Percentiles rank a stretch among this genome's conserved stretches.
phyloP scores from a whole-genome alignment of 2,797 vertebrate genomes.

The Selene dorsalis region DNA sequence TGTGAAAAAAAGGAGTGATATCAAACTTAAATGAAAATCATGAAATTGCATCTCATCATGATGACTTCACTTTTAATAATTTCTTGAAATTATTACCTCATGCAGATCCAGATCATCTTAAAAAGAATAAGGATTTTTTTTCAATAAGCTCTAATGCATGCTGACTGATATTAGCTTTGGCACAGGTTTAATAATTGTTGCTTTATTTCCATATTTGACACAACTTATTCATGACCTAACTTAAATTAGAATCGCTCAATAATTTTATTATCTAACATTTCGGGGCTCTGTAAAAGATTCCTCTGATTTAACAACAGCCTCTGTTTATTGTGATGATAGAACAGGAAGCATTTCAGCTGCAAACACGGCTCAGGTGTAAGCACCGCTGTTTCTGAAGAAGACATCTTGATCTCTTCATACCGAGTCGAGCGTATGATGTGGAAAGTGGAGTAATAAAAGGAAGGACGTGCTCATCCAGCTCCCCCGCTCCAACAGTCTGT shows the following conservation, averaged over 20 bases:
- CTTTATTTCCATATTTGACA: neutral
- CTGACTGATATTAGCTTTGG: no score
- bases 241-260: neutral
- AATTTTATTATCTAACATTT: neutral
- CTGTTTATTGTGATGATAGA: neutral
- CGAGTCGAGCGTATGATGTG: neutral
- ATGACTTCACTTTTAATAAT: no score
- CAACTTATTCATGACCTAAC: neutral
- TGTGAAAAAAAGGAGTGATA: no score
- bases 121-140: no score
- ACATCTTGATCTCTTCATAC: neutral
- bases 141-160: no score
- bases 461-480: neutral
- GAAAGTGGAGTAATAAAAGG: neutral
- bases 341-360: neutral
- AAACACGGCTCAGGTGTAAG: neutral
- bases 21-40: no score
- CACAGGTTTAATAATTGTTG: neutral
- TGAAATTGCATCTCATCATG: no score
- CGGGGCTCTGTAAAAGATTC: neutral
- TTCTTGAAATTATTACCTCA: no score
- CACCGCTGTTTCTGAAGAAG: neutral
- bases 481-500: slow-evolving; percentile 3
- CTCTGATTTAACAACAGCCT: neutral
- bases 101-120: no score